phyloP scores from a whole-genome alignment of 2,888 invertebrate genomes.

The Apeira syringaria region DNA sequence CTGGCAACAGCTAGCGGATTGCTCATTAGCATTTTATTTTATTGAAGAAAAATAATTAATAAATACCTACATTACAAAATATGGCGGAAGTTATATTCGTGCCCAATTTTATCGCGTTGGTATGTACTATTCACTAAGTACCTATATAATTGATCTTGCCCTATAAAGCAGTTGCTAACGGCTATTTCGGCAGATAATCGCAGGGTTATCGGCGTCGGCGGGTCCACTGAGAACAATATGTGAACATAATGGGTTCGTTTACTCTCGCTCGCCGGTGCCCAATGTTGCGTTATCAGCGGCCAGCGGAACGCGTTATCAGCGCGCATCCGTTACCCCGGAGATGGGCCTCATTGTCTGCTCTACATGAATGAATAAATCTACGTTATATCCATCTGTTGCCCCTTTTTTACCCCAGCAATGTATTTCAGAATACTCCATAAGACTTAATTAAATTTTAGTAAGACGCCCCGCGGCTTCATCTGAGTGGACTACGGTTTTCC shows the following conservation, averaged over 20 bases:
- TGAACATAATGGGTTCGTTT: slow-evolving; percentile 62
- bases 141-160: slow-evolving; percentile 22
- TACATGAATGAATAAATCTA: slow-evolving; percentile 10
- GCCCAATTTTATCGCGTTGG: too few relatives aligned
- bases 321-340: slow-evolving; percentile 58
- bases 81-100: too few relatives aligned
- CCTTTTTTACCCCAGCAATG: too few relatives aligned
- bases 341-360: slow-evolving; percentile 25
- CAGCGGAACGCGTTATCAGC: slow-evolving; percentile 69
- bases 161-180: slow-evolving; percentile 36
- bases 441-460: too few relatives aligned
- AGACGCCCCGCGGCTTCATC: too few relatives aligned
- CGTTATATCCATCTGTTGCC: not conserved
- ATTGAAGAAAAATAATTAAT: too few relatives aligned
- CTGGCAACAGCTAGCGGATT: too few relatives aligned
- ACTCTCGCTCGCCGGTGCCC: slow-evolving; percentile 52
- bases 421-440: too few relatives aligned
- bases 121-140: too few relatives aligned
- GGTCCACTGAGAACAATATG: slow-evolving; percentile 26
- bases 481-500: too few relatives aligned
- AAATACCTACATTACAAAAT: too few relatives aligned
- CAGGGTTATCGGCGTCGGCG: slow-evolving; percentile 53
- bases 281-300: slow-evolving; percentile 64
- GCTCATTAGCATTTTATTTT: too few relatives aligned
- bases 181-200: slow-evolving; percentile 50